Conservation (phyloP, 1,140 invertebrate species). For the Drosophila obscura region DNA sequence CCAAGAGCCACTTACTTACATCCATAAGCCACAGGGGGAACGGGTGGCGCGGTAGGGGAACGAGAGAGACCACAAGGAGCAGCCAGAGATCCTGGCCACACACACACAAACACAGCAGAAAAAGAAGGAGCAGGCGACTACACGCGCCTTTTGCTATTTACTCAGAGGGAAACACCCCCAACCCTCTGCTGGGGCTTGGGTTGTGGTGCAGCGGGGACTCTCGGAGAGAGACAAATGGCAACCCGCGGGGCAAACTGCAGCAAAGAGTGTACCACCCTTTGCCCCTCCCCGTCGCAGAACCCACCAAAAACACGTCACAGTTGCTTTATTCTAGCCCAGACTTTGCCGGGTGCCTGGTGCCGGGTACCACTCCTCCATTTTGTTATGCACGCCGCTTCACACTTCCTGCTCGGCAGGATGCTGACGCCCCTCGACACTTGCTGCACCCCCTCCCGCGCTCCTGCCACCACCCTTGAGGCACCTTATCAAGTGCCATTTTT, state of each 20-base stretch:
- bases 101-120: slow-evolving; percentile 5
- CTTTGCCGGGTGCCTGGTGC: slow-evolving; percentile 5
- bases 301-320: slow-evolving; percentile 27
- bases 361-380: slow-evolving; percentile 35
- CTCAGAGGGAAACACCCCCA: slow-evolving; percentile 63
- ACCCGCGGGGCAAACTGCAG: slow-evolving; percentile 57
- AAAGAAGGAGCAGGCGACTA: slow-evolving; percentile 20
- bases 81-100: slow-evolving; percentile 5
- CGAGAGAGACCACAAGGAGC: background rate
- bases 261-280: background rate
- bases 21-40: slow-evolving; percentile 65
- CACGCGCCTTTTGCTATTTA: slow-evolving; percentile 79
- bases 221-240: slow-evolving; percentile 57
- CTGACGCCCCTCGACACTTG: slow-evolving; percentile 26
- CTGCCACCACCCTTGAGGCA: slow-evolving; percentile 25
- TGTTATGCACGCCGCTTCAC: slow-evolving; percentile 67
- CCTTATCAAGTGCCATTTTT: slow-evolving; percentile 81
- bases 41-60: slow-evolving; percentile 6
- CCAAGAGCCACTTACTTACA: slow-evolving; percentile 81
- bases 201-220: slow-evolving; percentile 1
- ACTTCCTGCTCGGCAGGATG: slow-evolving; percentile 77
- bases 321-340: slow-evolving; percentile 42
- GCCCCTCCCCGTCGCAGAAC: slow-evolving; percentile 14
- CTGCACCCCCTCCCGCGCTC: background rate
- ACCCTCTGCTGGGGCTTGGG: background rate